Percentiles rank a stretch among this genome's conserved stretches.
phyloP scores from a whole-genome alignment of 2,888 invertebrate species.

The Hypercompe scribonia region DNA sequence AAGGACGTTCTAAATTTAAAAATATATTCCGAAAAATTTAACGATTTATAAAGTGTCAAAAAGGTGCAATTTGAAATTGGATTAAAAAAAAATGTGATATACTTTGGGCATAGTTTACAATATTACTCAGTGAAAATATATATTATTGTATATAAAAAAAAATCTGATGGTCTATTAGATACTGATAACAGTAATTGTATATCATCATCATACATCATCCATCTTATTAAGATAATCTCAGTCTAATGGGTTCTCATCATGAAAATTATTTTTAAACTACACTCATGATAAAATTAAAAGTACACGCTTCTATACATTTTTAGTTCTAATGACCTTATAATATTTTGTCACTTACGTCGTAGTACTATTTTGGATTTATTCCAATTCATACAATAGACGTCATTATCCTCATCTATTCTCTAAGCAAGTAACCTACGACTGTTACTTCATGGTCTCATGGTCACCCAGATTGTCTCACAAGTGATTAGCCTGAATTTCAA shows the following conservation, averaged over 20 bases:
- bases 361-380: slow-evolving; percentile 15
- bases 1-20: slow-evolving; percentile 28
- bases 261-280: background rate
- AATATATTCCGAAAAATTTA: slow-evolving; percentile 21
- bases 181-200: slow-evolving; percentile 12
- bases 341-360: slow-evolving; percentile 1
- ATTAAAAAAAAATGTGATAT: slow-evolving; percentile 36
- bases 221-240: slow-evolving; percentile 32
- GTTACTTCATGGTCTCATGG: background rate
- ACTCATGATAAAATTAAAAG: background rate
- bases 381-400: slow-evolving; percentile 14
- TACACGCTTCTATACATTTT: background rate
- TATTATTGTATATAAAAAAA: background rate
- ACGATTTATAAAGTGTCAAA: slow-evolving; percentile 19
- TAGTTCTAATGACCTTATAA: background rate
- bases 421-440: slow-evolving; percentile 3
- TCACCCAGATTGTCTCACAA: slow-evolving; percentile 2
- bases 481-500: background rate
- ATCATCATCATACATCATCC: slow-evolving; percentile 35
- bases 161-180: slow-evolving; percentile 10
- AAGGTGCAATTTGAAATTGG: slow-evolving; percentile 30
- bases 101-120: slow-evolving; percentile 36
- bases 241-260: background rate
- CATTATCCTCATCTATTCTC: slow-evolving; percentile 12
- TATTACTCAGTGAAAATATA: slow-evolving; percentile 39